Conservation (phyloP, 2,888 invertebrate genomes). For the Sussaba pulchella region DNA sequence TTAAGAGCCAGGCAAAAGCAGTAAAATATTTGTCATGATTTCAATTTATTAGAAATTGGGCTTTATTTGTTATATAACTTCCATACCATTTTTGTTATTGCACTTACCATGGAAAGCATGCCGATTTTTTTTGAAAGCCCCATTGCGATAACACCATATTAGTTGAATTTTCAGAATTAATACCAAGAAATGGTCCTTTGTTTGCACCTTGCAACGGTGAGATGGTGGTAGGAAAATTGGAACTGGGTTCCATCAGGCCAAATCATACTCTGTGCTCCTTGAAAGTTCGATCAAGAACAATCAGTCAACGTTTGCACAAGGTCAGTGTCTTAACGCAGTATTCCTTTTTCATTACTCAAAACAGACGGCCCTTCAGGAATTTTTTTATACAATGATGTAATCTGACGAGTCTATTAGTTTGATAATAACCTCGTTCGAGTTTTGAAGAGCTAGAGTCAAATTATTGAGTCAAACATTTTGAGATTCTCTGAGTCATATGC, state of each 20-base stretch:
- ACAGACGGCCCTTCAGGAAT: background rate
- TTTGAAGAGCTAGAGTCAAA: no score
- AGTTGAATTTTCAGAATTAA: conserved; percentile 42
- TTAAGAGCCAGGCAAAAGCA: no score
- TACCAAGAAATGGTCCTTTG: conserved; percentile 36
- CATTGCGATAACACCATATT: no score
- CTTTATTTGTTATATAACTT: no score
- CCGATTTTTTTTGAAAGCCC: background rate
- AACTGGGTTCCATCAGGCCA: conserved; percentile 8
- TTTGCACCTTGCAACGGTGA: conserved; percentile 15
- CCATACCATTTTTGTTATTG: background rate
- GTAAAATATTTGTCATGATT: no score
- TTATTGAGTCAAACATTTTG: no score
- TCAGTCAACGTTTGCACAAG: conserved; percentile 41
- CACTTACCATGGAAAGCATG: background rate
- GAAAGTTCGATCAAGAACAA: conserved; percentile 17
- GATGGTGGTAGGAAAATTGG: conserved; percentile 18
- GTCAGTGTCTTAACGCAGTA: conserved; percentile 10
- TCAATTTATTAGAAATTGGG: no score
- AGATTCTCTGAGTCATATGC: no score
- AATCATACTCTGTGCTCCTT: conserved; percentile 17
- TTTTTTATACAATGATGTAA: background rate
- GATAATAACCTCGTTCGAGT: no score
- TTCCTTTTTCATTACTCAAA: background rate
- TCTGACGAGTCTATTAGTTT: background rate